Evolutionary conservation across 1,140 invertebrate genomes (phyloP), one percentile per base, ranked within the genome.

Genomic region (Cecropterus lyciades): DNA sequence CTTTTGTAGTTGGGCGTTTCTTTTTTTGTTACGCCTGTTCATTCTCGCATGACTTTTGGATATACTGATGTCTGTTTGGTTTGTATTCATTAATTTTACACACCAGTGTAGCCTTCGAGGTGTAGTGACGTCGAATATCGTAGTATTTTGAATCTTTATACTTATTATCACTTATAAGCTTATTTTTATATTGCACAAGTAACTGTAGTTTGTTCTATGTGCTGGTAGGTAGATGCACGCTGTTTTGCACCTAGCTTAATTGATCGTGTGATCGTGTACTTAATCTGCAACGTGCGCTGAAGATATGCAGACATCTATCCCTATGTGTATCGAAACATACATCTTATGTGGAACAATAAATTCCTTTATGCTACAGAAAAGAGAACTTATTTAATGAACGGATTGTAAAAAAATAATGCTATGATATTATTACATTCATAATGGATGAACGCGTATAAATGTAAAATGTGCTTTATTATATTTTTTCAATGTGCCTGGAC

Each of bases 21-120:
- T 72, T 30, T 70, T 75, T 27, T 42, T 57, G 72, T 75, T 77
- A 75, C 63, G 72, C 53, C 78, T 77, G 78, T 59, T 73, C 73
- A 74, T 69, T 74, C 53, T 72, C 67, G 77, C 79, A 82, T 79
- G 79, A 75, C 65, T 73, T 72, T 70, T 72, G 60, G 67, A 65
- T 73, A 68, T 60, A 73, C 65, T 70, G 57, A 70, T 63, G n/a
- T 67, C 55, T 60, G 65, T 17, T 73, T 73, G 65, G 63, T 73
- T 27, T 16, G 62, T 60, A 42, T 42, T 51, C 55, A 53, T 57
- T 49, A 55, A 53, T 65, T 30, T 55, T 63, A 56, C 20, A 66
- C 51, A 56, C 17, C 40, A 45, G 42, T 45, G 17, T 45, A 48
- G 43, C 27, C 24, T 45, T 30, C 27, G 11, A 13, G 6, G 27